Base-by-base conservation (phyloP, 2,113 vertebrate species). In the Mesocricetus auratus region DNA sequence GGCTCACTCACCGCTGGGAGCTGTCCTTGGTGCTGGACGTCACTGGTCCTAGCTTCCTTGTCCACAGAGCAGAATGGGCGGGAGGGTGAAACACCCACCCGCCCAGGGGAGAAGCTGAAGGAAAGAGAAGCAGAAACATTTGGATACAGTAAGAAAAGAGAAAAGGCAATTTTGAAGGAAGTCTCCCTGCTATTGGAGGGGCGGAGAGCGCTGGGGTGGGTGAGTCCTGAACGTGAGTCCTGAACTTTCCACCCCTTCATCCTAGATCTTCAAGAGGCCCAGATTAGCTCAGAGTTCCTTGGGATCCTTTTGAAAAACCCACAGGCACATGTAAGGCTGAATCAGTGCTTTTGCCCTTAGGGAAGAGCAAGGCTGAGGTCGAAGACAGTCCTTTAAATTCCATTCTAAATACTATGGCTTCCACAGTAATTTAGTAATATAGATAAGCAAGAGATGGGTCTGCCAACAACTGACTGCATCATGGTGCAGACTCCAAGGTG, bases 11-110 rank as follows among this genome's bases (percentile, higher is more conserved):
- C 97, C 81, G 21, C 83, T 73, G 5, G 93, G 97, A 95, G 97
- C 97, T 98, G 97, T 98, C 97, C 97, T 1, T 64, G 96, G 97
- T 98, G 96, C 97, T 98, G 97, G 95, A 86, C 1, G 53, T 0
- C 5, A 22, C 58, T 86, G 56, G 1, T 31, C 33, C 17, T 1
- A n/a, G 2, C 1, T 13, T 77, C 19, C 56, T 21, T 36, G 47
- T 83, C 11, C 60, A 15, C 11, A 3, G 0, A 42, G 83, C 56
- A 13, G 62, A 96, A 68, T 86, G 77, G 81, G 90, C 10, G 11
- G 87, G 91, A 90, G 89, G 95, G 86, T 96, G 83, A 21, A 15
- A 8, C 69, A 75, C 93, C 91, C 86, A 68, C 87, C 94, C 39
- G 75, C 91, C 91, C 90, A 74, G 60, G 42, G n/a, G 29, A 92